Base-by-base conservation (phyloP, 2,888 invertebrate genomes). In the Cordilura impudica region DNA sequence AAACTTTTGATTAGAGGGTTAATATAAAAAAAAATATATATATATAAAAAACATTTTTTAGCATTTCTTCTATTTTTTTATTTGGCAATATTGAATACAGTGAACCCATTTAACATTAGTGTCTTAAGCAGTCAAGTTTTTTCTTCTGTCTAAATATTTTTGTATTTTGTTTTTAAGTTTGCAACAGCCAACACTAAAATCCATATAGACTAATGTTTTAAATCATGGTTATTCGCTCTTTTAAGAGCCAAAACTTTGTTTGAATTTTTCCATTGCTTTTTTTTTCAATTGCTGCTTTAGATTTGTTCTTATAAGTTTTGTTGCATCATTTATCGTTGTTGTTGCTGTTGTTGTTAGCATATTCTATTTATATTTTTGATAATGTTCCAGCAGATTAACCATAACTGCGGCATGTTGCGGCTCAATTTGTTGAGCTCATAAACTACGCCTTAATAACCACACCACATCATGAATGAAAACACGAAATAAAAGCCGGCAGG, bases 351-450 rank as follows among this genome's bases (percentile, higher is more conserved):
- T 14, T 49, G 18, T 12, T 19, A 10, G 39, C 39, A 5, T 31
- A 18, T 45, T 26, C 18, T 26, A 8, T 47, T 29, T 16, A 7
- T 31, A 14, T 72, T 76, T 78, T 78, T 82, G 82, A 78, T 81
- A 78, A 78, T 66, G 78, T 81, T 81, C 81, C 82, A 82, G 81
- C 67, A 82, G 82, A 82, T 82, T 82, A 81, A 76, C 72, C 63
- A 74, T 78, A 75, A 75, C 72, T 76, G 80, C 82, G 78, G 75
- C 72, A 75, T 81, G 74, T 78, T 79, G 80, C 65, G 43, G 74
- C 74, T 74, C 63, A 75, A 81, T 74, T 77, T 70, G 65, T 69
- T 76, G 75, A 75, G 69, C 74, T 73, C 69, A 73, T 73, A 70
- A 78, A 70, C 81, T 78, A 75, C 78, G 78, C 79, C 79, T 75